phyloP scores from a whole-genome alignment of 2,113 vertebrate genomes.

The Carlito syrichta region DNA sequence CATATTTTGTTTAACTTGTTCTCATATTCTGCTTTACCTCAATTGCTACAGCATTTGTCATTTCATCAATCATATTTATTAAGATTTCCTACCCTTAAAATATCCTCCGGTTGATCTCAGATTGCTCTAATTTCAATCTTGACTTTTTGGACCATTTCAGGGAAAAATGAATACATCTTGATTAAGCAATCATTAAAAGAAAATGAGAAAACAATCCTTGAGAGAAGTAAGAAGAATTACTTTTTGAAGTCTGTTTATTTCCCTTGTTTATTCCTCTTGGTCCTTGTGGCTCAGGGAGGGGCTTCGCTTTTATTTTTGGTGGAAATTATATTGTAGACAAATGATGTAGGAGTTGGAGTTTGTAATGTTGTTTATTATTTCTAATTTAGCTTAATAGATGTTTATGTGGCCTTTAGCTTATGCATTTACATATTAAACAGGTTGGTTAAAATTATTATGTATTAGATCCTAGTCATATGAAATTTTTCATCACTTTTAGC shows the following conservation, averaged over 20 bases:
- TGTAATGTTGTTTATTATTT: not conserved
- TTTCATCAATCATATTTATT: conserved; percentile 66
- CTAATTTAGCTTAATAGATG: not conserved
- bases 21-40: not conserved
- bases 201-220: conserved; percentile 69
- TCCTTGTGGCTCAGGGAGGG: not conserved
- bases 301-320: not conserved
- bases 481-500: not conserved
- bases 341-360: not conserved
- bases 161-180: conserved; percentile 70
- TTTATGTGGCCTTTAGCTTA: not conserved
- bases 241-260: conserved; percentile 46
- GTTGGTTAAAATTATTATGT: not conserved
- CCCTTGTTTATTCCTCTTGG: conserved; percentile 33
- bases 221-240: conserved; percentile 45
- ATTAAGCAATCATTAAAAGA: conserved; percentile 73
- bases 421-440: not conserved
- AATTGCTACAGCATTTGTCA: conserved; percentile 7
- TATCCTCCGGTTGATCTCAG: conserved; percentile 55
- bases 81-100: conserved; percentile 51
- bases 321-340: conserved; percentile 6
- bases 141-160: conserved; percentile 55
- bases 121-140: conserved; percentile 63
- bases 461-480: not conserved
- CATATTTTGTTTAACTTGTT: conserved; percentile 64